A percentile compares a stretch with the other conserved stretches of the same genome.
Evolutionary conservation across 1,140 invertebrate species (phyloP).

Genomic region (Helicoverpa armigera): DNA sequence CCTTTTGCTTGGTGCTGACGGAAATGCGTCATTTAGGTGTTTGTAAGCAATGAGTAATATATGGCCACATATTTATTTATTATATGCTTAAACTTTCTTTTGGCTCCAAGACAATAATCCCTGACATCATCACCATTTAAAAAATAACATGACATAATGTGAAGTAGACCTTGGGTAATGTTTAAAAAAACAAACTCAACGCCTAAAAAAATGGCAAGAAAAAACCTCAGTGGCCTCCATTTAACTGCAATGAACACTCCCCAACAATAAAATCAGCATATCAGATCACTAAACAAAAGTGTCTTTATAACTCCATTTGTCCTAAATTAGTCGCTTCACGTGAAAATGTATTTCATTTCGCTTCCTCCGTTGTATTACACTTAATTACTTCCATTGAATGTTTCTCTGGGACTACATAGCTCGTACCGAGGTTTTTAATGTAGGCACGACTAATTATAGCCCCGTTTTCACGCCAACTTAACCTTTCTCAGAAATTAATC

Average conservation of each 20-base stretch:
- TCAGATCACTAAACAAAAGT: constrained; percentile 5
- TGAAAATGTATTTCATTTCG: constrained; percentile 67
- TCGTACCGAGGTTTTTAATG: constrained; percentile 57
- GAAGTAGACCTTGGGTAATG: no score
- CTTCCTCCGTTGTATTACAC: constrained; percentile 58
- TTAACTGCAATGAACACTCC: not conserved
- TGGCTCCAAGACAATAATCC: no score
- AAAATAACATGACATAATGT: no score
- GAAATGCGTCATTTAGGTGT: constrained; percentile 27
- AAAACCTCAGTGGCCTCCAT: not conserved
- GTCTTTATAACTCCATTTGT: constrained; percentile 51
- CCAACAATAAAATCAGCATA: constrained; percentile 23
- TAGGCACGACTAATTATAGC: constrained; percentile 43
- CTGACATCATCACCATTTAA: no score
- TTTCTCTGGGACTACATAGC: constrained; percentile 60
- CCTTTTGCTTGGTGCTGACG: not conserved
- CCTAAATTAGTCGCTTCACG: constrained; percentile 60
- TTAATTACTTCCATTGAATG: constrained; percentile 69
- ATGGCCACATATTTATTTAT: not conserved
- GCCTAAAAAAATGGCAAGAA: not conserved
- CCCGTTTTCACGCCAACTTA: constrained; percentile 32
- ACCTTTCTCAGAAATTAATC: constrained; percentile 39
- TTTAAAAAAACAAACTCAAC: not conserved
- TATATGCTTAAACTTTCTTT: no score
- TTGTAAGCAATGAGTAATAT: constrained; percentile 27